Evolutionary conservation across 2,797 vertebrate genomes (phyloP), one percentile per base, ranked within the genome.

Genomic region (Pipistrellus pygmaeus): DNA sequence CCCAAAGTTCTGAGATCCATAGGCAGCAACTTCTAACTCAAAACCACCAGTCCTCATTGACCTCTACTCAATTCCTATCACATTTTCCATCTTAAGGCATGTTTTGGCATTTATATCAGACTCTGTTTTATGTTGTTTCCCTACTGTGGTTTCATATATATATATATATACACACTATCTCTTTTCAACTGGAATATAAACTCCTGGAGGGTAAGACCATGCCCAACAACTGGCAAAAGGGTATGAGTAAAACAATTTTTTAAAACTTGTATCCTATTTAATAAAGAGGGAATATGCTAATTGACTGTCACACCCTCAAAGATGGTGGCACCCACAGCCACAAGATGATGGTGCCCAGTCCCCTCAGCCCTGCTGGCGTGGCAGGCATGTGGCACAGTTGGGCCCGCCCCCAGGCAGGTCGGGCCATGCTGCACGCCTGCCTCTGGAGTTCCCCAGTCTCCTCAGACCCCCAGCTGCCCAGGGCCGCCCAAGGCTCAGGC

Each of bases 131-230:
- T 27, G 11, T 41, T 32, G 17, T 62, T 88, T 87, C 21, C n/a
- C 12, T 68, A 17, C 44, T 64, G 25, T 57, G 8, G 41, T 73
- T 68, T 89, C n/a, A 41, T 17, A 10, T 83, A 62, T 69, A 10
- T 83, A 62, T 69, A 35, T 53, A 53, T 27, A 35, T 21, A 25
- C 75, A 38, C 5, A 38, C 5, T 21, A 25, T 81, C 17, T 85
- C 75, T 85, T 85, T 53, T 55, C 21, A 66, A 81, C 27, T 51
- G 35, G 23, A 82, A 17, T 32, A 38, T 82, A 77, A 91, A 78
- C 25, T 68, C 20, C 51, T 89, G 55, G 75, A 44, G 51, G n/a
- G 27, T 23, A 68, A 68, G 35, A 48, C n/a, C 14, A 3, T 35
- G 13, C 10, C 25, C 21, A n/a, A 84, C 1, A 25, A 48, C 48